Evolutionary conservation across 1,140 invertebrate species (phyloP).

Genomic region (Oscheius sp.): DNA sequence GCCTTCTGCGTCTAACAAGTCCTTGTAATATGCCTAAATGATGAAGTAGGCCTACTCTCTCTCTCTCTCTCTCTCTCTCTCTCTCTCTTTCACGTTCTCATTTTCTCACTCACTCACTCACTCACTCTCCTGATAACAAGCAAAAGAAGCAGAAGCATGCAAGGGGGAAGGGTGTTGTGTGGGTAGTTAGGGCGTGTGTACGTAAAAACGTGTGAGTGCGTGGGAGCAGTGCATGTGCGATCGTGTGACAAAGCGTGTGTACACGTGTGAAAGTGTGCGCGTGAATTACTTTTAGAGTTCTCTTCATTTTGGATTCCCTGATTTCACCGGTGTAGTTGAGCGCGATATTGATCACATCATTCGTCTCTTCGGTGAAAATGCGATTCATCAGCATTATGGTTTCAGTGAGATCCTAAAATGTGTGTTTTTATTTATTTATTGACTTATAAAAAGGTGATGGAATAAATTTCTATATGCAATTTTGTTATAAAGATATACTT

Average conservation of each 20-base stretch:
- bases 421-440: neutral
- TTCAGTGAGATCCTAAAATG: neutral
- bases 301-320: slow-evolving; percentile 7
- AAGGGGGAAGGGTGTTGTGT: no score
- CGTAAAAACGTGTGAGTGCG: no score
- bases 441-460: no score
- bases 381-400: slow-evolving; percentile 29
- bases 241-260: neutral
- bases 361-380: slow-evolving; percentile 20
- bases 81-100: neutral
- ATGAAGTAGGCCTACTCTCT: no score
- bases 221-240: no score
- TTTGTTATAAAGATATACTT: no score
- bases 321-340: slow-evolving; percentile 1
- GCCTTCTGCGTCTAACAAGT: slow-evolving; percentile 30
- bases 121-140: no score
- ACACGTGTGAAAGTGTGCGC: neutral
- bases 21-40: slow-evolving; percentile 32
- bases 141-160: no score
- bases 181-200: no score
- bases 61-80: neutral
- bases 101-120: no score
- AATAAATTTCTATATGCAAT: no score
- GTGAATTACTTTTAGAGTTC: slow-evolving; percentile 17
- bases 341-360: slow-evolving; percentile 27